A percentile compares a stretch with the other conserved stretches of the same genome.
These are phyloP conservation scores for Trematocara unimaculatum DNA, from an alignment of 2,113 vertebrate species.

Conservation along the genomic window DNA sequence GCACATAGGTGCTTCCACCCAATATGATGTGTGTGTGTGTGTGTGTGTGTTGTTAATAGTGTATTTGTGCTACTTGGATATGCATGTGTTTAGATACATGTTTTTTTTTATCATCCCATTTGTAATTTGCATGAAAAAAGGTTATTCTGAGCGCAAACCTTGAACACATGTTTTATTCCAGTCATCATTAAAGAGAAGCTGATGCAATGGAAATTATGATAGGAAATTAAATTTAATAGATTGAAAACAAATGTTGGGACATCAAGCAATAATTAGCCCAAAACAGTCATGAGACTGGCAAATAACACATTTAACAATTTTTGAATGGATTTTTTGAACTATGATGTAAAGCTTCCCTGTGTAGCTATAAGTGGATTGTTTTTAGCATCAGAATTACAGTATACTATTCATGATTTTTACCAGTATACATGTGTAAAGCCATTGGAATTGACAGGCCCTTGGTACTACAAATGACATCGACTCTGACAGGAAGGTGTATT, in stretches of 20 bases:
- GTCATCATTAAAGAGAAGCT: not conserved
- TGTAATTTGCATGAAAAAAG: constrained; percentile 13
- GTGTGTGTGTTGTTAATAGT: not conserved
- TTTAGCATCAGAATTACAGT: not conserved
- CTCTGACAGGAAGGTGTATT: not conserved
- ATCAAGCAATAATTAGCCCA: not conserved
- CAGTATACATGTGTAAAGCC: not conserved
- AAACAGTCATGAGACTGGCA: not conserved
- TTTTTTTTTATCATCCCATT: not conserved
- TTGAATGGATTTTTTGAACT: not conserved
- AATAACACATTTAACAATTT: not conserved
- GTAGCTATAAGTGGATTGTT: not conserved
- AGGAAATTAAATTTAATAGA: not conserved
- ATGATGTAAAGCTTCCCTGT: not conserved
- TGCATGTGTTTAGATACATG: not conserved
- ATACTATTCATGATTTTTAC: not conserved
- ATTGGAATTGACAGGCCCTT: not conserved
- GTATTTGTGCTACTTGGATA: not conserved
- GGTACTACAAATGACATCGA: not conserved
- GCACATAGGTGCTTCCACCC: not conserved
- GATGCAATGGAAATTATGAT: not conserved
- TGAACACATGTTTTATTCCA: not conserved
- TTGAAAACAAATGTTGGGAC: not conserved
- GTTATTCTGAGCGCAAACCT: not conserved
- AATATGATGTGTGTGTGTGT: not conserved